phyloP scores from a whole-genome alignment of 2,797 vertebrate species.

The Calcarius lapponicus region DNA sequence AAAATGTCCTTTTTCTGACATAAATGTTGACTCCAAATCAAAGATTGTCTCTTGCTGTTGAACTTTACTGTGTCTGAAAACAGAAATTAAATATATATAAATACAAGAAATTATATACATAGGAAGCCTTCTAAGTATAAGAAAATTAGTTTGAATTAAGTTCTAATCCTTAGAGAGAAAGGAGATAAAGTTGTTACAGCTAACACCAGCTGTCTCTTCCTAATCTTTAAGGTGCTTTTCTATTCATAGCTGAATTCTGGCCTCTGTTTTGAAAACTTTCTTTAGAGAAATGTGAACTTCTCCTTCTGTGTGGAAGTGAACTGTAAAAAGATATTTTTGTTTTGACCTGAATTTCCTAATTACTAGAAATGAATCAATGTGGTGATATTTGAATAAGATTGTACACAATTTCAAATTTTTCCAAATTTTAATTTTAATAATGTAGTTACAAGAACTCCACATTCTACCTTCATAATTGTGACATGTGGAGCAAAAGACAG shows the following conservation, averaged over 20 bases:
- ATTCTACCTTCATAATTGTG: neutral
- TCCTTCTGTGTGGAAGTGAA: neutral
- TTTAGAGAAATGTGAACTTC: neutral
- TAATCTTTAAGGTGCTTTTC: neutral
- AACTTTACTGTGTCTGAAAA: neutral
- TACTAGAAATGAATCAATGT: neutral
- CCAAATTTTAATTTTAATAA: neutral
- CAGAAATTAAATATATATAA: neutral
- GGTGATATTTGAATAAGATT: neutral
- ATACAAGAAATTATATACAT: neutral
- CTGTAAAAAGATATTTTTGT: neutral
- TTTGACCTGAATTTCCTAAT: neutral
- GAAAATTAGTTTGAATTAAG: neutral
- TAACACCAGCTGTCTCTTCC: neutral
- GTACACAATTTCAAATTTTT: neutral
- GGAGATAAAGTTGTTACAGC: neutral
- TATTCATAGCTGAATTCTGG: neutral
- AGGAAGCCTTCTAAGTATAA: neutral
- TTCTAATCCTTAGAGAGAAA: neutral
- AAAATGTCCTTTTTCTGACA: neutral
- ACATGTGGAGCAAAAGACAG: neutral
- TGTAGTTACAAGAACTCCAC: neutral
- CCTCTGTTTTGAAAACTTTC: neutral
- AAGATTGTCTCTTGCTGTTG: neutral
- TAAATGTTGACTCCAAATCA: neutral